Conservation (phyloP, 2,113 vertebrate species). For the Oreochromis spilurus region DNA sequence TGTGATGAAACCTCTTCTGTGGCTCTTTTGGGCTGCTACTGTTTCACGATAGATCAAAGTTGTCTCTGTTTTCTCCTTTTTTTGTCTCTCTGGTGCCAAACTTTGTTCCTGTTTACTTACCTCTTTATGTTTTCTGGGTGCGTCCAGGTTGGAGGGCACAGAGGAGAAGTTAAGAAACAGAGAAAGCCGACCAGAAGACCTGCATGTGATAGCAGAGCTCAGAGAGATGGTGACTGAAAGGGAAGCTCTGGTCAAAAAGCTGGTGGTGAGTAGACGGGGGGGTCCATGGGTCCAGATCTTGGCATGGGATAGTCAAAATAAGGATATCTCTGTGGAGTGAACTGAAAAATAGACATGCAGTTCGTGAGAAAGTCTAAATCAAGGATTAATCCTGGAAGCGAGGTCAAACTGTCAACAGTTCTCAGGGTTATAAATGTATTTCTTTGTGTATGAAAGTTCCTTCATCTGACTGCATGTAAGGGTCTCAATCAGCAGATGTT, state of each 20-base stretch:
- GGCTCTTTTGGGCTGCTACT: neutral
- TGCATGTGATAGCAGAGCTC: constrained; percentile 90
- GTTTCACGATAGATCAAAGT: neutral
- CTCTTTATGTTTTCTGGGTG: neutral
- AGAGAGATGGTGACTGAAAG: constrained; percentile 91
- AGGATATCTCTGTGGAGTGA: neutral
- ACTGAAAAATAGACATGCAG: neutral
- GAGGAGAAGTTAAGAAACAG: constrained; percentile 92
- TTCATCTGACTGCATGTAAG: neutral
- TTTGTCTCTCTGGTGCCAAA: neutral
- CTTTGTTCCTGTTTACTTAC: neutral
- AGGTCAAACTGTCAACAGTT: neutral
- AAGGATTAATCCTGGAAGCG: neutral
- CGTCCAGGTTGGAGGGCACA: constrained; percentile 88
- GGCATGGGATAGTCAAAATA: neutral
- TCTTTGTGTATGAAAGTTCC: neutral
- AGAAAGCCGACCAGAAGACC: constrained; percentile 91
- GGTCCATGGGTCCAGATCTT: neutral
- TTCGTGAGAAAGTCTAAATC: neutral
- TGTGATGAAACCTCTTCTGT: neutral
- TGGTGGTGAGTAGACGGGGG: constrained; percentile 78
- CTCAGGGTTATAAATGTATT: neutral
- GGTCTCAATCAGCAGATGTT: neutral
- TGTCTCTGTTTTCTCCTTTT: neutral
- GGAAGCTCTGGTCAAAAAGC: constrained; percentile 93